Percentiles rank a stretch among this genome's conserved stretches.
Conservation (phyloP, 2,888 invertebrate genomes). For the Calameuta filiformis region DNA sequence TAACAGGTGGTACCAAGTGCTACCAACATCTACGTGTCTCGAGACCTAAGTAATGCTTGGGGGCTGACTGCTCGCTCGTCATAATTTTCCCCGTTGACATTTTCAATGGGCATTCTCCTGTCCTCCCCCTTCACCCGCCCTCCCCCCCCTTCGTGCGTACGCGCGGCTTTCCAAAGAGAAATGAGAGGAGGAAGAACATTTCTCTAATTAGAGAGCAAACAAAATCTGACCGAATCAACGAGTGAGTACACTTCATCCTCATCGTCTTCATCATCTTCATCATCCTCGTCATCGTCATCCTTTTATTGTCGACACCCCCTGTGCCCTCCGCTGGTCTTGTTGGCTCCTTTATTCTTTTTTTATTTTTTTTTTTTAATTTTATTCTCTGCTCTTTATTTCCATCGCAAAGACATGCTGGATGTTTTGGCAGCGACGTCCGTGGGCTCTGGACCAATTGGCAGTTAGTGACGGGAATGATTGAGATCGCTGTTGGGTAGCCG, state of each 20-base stretch:
- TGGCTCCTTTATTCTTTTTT: background rate
- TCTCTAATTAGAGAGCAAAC: conserved; percentile 3
- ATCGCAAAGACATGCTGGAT: background rate
- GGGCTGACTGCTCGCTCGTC: background rate
- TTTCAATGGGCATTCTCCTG: conserved; percentile 26
- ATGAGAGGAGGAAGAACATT: background rate
- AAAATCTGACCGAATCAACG: background rate
- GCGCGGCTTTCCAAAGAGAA: background rate
- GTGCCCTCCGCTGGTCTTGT: too few species aligned
- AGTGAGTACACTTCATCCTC: background rate
- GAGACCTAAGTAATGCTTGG: background rate
- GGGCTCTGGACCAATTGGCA: too few species aligned
- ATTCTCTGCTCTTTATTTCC: conserved; percentile 8
- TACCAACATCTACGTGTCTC: conserved; percentile 9
- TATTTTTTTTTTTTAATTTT: conserved; percentile 7
- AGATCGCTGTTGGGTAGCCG: background rate
- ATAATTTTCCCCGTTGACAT: conserved; percentile 6
- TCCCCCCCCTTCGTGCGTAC: conserved; percentile 4
- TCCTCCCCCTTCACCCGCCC: conserved; percentile 3
- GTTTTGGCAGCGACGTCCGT: background rate
- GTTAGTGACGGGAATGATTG: too few species aligned
- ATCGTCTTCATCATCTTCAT: background rate
- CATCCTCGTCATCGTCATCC: too few species aligned
- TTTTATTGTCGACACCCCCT: too few species aligned
- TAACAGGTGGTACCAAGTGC: conserved; percentile 41